These are phyloP conservation scores for Acanthornis magna DNA, from an alignment of 2,797 vertebrate species.

Conservation along the genomic window DNA sequence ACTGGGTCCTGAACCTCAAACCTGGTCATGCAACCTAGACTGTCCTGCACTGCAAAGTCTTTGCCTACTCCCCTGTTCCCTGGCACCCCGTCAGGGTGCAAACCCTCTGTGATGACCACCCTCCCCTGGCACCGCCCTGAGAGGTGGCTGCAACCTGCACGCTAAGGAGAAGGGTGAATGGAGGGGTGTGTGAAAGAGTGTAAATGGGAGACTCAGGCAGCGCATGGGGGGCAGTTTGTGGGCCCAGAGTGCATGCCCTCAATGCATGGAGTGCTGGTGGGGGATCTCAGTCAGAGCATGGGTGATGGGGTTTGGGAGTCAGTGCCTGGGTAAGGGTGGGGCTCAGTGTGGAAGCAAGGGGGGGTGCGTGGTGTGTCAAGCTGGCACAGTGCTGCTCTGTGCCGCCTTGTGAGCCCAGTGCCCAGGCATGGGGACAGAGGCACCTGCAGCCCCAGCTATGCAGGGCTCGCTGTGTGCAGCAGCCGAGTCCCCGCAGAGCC, in stretches of 20 bases:
- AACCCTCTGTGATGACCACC: background rate
- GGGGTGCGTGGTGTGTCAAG: fast-evolving
- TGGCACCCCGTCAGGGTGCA: background rate
- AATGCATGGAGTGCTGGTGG: too few species aligned
- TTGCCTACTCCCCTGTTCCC: background rate
- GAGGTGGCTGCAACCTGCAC: background rate
- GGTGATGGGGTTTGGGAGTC: background rate
- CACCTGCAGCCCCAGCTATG: background rate
- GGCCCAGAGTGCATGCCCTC: background rate
- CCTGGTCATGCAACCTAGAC: background rate
- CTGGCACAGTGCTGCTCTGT: background rate
- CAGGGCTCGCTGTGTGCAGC: background rate
- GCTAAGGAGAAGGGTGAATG: too few species aligned
- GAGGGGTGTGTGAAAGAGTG: too few species aligned
- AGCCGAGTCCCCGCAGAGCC: background rate
- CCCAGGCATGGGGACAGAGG: fast-evolving
- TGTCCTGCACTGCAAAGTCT: background rate
- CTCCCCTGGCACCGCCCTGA: fast-evolving
- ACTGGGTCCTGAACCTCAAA: background rate
- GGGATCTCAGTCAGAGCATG: too few species aligned
- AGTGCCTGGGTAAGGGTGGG: background rate
- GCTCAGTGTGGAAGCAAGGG: background rate
- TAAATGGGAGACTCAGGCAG: background rate
- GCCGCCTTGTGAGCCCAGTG: background rate
- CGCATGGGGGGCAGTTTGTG: fast-evolving